Evolutionary conservation across 2,888 invertebrate genomes (phyloP), one percentile per base, ranked within the genome.

Genomic region (Tenthredo distinguenda): DNA sequence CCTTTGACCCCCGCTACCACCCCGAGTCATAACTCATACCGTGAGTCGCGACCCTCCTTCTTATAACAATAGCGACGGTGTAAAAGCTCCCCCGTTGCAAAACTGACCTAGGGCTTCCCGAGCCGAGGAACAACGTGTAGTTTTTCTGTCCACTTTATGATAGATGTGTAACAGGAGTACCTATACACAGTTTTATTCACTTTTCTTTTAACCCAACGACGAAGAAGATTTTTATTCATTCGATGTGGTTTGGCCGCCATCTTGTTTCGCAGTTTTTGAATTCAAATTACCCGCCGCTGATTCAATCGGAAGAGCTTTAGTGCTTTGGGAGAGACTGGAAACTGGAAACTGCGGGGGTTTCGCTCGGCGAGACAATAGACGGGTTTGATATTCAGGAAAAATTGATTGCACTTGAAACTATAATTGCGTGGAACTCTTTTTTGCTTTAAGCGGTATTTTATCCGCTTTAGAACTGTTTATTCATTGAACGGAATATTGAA

Each of bases 21-120:
- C n/a, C 43, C 71, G 72, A 31, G 74, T 76, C 79, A 84, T 86
- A 82, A 84, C 82, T 86, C 72, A 79, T 81, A 43, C 84, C 26
- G 50, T 76, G 55, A 79, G 71, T 71, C 18, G 77, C 83, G 18
- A 77, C 43, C 76, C 50, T 26, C 82, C 55, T 84, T 72, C 43
- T 65, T 72, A 62, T 72, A 31, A 79, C 34, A 43, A 72, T 31
- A 37, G n/a, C 79, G 62, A 72, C 58, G 55, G 47, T 55, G 31
- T 18, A 10, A 50, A 47, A 43, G 79, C 55, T 43, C 34, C 62
- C 62, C 62, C 62, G 62, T 21, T 81, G 58, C 62, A 62, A 40
- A 43, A 81, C 81, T 81, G 81, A 81, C 81, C 81, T 81, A 81
- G 62, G 81, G 81, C 62, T 81, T 81, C 81, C 9, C 62, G 34